Percentiles rank a stretch among this genome's conserved stretches.
Evolutionary conservation across 1,140 invertebrate genomes (phyloP).

Genomic region (Asobara japonica): DNA sequence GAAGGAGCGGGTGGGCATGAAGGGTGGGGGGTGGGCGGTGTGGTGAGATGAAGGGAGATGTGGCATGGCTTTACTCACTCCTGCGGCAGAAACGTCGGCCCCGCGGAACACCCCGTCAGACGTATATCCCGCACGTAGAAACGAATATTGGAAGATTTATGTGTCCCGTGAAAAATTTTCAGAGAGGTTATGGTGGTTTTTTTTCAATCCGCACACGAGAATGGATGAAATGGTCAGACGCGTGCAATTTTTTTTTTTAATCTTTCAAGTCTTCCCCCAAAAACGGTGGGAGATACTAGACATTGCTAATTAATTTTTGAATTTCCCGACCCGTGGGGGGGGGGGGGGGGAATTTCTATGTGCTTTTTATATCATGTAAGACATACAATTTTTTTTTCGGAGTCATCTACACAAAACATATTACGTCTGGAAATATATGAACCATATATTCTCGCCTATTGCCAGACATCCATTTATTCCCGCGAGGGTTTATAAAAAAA

Average conservation of each 20-base stretch:
- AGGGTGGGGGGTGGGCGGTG: slow-evolving; percentile 39
- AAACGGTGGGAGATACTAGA: too few species aligned
- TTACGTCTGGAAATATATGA: too few species aligned
- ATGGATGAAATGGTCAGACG: neutral
- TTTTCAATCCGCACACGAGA: neutral
- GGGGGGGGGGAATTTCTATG: too few species aligned
- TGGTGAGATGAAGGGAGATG: slow-evolving; percentile 44
- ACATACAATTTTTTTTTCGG: too few species aligned
- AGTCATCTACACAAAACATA: too few species aligned
- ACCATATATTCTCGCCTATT: too few species aligned
- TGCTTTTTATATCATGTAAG: too few species aligned
- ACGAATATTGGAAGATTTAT: slow-evolving; percentile 36
- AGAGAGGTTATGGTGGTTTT: neutral
- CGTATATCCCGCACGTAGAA: slow-evolving; percentile 22
- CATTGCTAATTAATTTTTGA: too few species aligned
- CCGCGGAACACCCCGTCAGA: neutral
- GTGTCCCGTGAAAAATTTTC: slow-evolving; percentile 2
- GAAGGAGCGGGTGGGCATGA: slow-evolving; percentile 20
- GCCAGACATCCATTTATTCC: too few species aligned
- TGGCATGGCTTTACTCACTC: slow-evolving; percentile 43
- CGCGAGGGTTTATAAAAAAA: too few species aligned
- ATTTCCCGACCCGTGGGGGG: too few species aligned
- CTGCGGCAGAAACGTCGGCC: slow-evolving; percentile 17
- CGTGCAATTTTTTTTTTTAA: neutral
- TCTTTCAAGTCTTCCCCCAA: too few species aligned